Evolutionary conservation across 2,797 vertebrate genomes (phyloP).

Genomic region (Emydoidea blandingii): DNA sequence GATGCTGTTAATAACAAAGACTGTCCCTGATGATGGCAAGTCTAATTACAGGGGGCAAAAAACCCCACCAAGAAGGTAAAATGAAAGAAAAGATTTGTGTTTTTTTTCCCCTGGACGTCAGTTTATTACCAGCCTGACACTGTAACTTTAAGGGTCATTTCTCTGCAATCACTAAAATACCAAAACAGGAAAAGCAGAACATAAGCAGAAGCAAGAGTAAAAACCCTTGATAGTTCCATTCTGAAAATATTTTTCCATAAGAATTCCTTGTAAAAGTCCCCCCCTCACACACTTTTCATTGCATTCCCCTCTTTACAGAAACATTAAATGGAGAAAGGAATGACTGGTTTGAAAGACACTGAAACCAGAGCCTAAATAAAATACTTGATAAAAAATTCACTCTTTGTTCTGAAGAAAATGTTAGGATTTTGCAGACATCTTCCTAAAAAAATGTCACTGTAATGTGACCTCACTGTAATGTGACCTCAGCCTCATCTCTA

Average conservation of each 20-base stretch:
- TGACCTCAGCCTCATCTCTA: background rate
- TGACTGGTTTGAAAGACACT: background rate
- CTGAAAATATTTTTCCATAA: conserved; percentile 69
- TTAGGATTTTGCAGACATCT: background rate
- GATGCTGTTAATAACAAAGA: conserved; percentile 74
- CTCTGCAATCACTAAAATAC: conserved; percentile 77
- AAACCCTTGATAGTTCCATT: conserved; percentile 51
- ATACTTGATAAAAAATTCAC: background rate
- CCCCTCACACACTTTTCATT: background rate
- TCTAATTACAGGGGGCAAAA: conserved; percentile 75
- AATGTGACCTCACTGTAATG: background rate
- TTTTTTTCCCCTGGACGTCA: conserved; percentile 58
- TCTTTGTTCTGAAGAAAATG: background rate
- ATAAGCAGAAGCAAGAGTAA: conserved; percentile 47
- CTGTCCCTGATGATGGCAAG: conserved; percentile 71
- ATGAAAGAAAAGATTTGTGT: conserved; percentile 73
- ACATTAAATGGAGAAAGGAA: background rate
- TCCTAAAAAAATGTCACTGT: background rate
- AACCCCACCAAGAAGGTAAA: conserved; percentile 42
- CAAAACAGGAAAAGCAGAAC: conserved; percentile 63
- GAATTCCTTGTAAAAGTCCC: conserved; percentile 41
- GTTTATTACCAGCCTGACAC: conserved; percentile 78
- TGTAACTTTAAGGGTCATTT: conserved; percentile 80
- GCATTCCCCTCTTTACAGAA: background rate
- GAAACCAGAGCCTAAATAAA: background rate